Percentiles rank a stretch among this genome's conserved stretches.
Evolutionary conservation across 2,797 vertebrate species (phyloP).

Genomic region (Paedocypris micromegethes): DNA sequence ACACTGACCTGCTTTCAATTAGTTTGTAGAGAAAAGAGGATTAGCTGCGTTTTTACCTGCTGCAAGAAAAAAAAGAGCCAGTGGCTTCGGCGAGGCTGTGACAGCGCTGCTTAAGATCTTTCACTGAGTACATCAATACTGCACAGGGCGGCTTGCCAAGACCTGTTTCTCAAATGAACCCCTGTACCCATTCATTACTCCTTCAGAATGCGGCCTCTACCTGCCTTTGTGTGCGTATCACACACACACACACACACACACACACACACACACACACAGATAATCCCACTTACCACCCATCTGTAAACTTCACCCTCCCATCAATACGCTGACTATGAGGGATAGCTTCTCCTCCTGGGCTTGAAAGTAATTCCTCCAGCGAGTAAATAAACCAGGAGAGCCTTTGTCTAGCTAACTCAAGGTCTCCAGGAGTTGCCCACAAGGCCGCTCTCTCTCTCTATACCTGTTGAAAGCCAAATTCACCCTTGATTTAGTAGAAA

Average conservation of each 20-base stretch:
- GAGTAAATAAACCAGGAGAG: constrained; percentile 42
- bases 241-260: constrained; percentile 30
- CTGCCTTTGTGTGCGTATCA: constrained; percentile 20
- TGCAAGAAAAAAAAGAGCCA: constrained; percentile 50
- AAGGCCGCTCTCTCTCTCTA: constrained; percentile 1
- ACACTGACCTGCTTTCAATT: constrained; percentile 49
- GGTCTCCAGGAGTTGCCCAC: constrained; percentile 25
- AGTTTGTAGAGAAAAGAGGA: constrained; percentile 55
- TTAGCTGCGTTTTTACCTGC: constrained; percentile 54
- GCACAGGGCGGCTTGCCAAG: constrained; percentile 30
- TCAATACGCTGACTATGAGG: constrained; percentile 34
- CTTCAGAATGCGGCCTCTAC: constrained; percentile 17
- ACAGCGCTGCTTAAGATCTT: constrained; percentile 39
- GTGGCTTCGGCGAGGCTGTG: constrained; percentile 49
- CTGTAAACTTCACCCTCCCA: constrained; percentile 39
- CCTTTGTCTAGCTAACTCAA: constrained; percentile 43
- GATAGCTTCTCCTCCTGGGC: constrained; percentile 34
- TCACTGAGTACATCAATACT: constrained; percentile 39
- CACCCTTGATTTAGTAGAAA: constrained; percentile 32
- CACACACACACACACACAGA: constrained; percentile 25
- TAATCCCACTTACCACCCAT: constrained; percentile 37
- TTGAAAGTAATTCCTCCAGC: constrained; percentile 39
- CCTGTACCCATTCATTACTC: constrained; percentile 10
- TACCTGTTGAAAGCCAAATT: constrained; percentile 30
- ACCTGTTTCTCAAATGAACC: constrained; percentile 39